Conservation (phyloP, 2,888 invertebrate species). For the Amphimallon solstitiale region DNA sequence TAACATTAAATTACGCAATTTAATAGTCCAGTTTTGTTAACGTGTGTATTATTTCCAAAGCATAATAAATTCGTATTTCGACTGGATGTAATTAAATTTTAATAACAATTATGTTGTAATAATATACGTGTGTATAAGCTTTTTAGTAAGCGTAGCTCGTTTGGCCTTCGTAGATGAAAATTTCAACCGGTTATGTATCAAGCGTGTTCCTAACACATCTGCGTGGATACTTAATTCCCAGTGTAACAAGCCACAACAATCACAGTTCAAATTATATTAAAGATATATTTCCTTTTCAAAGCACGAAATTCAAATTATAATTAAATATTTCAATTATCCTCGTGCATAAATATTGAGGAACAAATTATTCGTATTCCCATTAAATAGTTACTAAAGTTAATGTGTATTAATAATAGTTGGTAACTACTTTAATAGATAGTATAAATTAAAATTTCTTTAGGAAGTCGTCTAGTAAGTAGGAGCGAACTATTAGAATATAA, state of each 20-base stretch:
- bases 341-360: too few species aligned
- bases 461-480: neutral
- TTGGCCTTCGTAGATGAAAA: neutral
- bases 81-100: conserved; percentile 3
- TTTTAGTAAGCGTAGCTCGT: conserved; percentile 1
- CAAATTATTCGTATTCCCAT: too few species aligned
- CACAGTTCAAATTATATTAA: too few species aligned
- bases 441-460: conserved; percentile 24
- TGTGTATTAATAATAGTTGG: too few species aligned
- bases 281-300: neutral
- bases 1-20: too few species aligned
- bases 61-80: neutral
- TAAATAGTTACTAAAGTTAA: too few species aligned
- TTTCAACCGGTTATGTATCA: neutral
- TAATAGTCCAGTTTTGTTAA: neutral
- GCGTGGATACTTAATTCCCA: neutral
- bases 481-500: conserved; percentile 29
- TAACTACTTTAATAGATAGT: neutral
- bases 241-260: conserved; percentile 9
- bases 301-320: neutral
- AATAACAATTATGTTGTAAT: conserved; percentile 12
- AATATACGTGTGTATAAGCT: neutral
- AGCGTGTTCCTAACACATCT: neutral
- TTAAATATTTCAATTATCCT: neutral
- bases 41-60: neutral